A percentile compares a stretch with the other conserved stretches of the same genome.
These are phyloP conservation scores for Dipodomys ordii DNA, from an alignment of 2,113 vertebrate genomes.

Conservation along the genomic window DNA sequence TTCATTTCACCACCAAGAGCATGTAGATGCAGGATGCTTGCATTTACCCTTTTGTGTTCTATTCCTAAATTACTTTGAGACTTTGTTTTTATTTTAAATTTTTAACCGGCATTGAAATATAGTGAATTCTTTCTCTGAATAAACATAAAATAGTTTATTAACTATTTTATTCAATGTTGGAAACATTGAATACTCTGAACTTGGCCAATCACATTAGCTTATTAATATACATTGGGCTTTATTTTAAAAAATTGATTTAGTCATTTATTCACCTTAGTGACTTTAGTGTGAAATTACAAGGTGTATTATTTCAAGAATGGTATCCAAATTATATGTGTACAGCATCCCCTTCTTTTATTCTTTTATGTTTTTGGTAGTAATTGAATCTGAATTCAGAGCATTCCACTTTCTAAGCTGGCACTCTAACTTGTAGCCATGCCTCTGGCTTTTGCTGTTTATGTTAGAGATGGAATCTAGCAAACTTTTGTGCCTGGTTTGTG, in stretches of 20 bases:
- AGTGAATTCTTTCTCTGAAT: neutral
- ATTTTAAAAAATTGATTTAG: neutral
- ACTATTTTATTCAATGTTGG: neutral
- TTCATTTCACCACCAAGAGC: neutral
- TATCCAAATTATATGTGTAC: too few species aligned
- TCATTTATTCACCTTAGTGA: neutral
- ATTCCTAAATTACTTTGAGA: neutral
- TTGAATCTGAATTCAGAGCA: too few species aligned
- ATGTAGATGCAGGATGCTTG: neutral
- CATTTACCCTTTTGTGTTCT: neutral
- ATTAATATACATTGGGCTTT: neutral
- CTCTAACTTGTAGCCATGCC: too few species aligned
- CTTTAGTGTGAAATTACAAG: neutral
- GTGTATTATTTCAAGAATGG: neutral
- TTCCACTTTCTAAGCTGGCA: too few species aligned
- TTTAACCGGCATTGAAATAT: neutral
- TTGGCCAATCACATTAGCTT: neutral
- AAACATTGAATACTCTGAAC: neutral
- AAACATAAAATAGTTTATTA: neutral
- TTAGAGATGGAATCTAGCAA: too few species aligned
- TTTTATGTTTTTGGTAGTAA: too few species aligned
- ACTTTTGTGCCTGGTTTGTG: too few species aligned
- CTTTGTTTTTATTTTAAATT: neutral
- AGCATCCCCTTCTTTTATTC: too few species aligned
- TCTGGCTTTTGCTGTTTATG: too few species aligned